Evolutionary conservation across 2,113 vertebrate genomes (phyloP).

Genomic region (Indri indri): DNA sequence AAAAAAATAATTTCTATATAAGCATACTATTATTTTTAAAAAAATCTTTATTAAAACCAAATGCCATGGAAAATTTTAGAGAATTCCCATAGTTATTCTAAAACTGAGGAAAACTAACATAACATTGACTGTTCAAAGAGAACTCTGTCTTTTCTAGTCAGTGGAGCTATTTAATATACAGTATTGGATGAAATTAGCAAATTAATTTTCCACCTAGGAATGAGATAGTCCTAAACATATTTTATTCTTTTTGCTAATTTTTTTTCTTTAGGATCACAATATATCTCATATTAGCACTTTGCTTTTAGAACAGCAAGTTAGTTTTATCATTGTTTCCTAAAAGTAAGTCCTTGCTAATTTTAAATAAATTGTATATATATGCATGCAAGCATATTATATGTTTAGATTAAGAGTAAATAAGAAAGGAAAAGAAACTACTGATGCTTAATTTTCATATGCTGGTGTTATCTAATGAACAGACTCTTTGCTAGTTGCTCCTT

Average conservation of each 20-base stretch:
- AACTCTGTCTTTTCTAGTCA: not conserved
- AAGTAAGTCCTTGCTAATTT: not conserved
- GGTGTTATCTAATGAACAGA: slow-evolving; percentile 82
- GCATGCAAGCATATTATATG: slow-evolving; percentile 74
- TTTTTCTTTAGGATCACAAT: not conserved
- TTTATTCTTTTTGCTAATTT: not conserved
- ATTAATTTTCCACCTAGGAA: not conserved
- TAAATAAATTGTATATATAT: slow-evolving; percentile 49
- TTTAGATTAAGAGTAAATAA: not conserved
- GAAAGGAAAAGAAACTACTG: not conserved
- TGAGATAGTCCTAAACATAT: not conserved
- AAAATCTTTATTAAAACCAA: not conserved
- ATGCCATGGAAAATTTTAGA: not conserved
- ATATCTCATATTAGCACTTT: not conserved
- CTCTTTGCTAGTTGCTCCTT: slow-evolving; percentile 71
- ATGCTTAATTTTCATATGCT: slow-evolving; percentile 58
- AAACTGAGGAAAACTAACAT: not conserved
- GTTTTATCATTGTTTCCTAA: slow-evolving; percentile 21
- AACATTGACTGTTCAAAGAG: not conserved
- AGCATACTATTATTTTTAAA: not conserved
- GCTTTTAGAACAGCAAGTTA: not conserved
- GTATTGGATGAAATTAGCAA: not conserved
- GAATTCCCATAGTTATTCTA: not conserved
- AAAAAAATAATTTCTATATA: too few species aligned
- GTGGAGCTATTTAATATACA: not conserved